Evolutionary conservation across 2,797 vertebrate genomes (phyloP), one percentile per base, ranked within the genome.

Genomic region (Oryzias sinensis): DNA sequence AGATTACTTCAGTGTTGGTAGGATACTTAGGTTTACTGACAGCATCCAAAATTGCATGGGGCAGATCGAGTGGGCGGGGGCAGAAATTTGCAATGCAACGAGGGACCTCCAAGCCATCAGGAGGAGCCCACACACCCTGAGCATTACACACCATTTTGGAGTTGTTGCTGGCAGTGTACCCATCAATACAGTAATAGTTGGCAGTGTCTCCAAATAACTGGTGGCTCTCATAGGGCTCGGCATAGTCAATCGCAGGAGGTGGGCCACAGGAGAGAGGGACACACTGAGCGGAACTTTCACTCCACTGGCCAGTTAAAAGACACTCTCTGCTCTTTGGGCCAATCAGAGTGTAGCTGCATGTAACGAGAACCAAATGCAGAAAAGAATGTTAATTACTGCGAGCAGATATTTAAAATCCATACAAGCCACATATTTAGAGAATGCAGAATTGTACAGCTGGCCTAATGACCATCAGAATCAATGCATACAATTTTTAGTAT

Each of bases 71-170:
- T 0, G 97, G 97, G 7, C 91, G 94, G 29, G 94, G 91, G 85
- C 97, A 99, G 86, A 99, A 99, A 84, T 96, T 95, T 66, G 97
- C 96, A 41, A 96, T 91, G 77, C 97, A 99, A 53, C 74, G 90
- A 3, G 97, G 97, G 51, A 89, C 56, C 37, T 91, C 87, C 56
- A 84, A 87, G 64, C 91, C 94, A 13, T 87, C 87, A 0, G 95
- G 95, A 15, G 97, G 94, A 5, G 94, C 91, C 97, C 97, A 99
- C 41, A 90, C 84, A 13, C 97, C 97, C 75, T 93, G 91, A 27
- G 96, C 91, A 66, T 95, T 95, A 72, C 97, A 99, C 70, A 95
- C 76, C 76, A 99, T 91, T 82, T 93, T 92, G 1, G 94, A 91
- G 80, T 98, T 98, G 88, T 95, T 96, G 43, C 91, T 89, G 49